phyloP scores from a whole-genome alignment of 2,113 vertebrate species.

The Phylloscopus trochiloides region DNA sequence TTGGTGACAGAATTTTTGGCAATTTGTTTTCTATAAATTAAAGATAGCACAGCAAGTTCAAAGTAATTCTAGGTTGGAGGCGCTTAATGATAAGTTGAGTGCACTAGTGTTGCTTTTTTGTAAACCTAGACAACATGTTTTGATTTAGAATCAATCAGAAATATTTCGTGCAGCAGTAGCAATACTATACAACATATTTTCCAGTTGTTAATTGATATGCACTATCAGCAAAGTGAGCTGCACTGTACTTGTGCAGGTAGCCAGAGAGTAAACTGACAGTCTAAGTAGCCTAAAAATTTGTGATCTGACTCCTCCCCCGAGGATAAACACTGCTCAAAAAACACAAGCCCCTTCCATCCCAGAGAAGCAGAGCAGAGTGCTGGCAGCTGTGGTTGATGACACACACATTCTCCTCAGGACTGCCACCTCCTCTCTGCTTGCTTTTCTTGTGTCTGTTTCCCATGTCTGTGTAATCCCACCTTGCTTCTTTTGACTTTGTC shows the following conservation, averaged over 20 bases:
- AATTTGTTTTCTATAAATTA: neutral
- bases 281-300: neutral
- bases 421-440: accelerated
- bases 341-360: accelerated
- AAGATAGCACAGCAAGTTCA: neutral
- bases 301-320: neutral
- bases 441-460: neutral
- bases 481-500: neutral
- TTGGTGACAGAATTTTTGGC: neutral
- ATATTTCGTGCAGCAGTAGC: neutral
- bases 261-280: neutral
- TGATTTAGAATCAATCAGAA: neutral
- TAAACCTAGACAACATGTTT: neutral
- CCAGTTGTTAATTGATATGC: neutral
- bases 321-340: neutral
- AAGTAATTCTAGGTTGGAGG: neutral
- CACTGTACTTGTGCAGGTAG: neutral
- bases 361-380: neutral
- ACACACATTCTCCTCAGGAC: neutral
- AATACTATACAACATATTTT: neutral
- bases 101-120: neutral
- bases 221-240: neutral
- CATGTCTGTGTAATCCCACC: neutral
- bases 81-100: neutral
- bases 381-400: neutral